Evolutionary conservation across 2,888 invertebrate species (phyloP).

Genomic region (Scaptomyza polygonia): DNA sequence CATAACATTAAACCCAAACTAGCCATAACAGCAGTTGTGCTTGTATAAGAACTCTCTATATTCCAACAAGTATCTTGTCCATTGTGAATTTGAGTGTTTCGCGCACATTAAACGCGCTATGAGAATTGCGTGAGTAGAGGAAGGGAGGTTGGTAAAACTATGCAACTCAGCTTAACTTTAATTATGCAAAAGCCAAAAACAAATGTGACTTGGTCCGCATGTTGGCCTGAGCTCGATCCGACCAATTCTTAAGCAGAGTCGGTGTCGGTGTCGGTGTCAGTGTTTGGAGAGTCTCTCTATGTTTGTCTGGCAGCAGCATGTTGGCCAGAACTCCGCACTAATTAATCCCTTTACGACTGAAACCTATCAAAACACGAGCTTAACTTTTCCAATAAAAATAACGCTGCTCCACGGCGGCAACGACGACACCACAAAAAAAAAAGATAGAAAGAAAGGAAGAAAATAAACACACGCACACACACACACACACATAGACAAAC

Average conservation of each 20-base stretch:
- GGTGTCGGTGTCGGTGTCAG: conserved; percentile 9
- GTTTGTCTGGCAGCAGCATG: conserved; percentile 54
- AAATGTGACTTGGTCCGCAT: conserved; percentile 55
- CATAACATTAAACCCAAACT: conserved; percentile 1
- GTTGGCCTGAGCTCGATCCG: conserved; percentile 23
- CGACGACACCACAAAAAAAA: conserved; percentile 45
- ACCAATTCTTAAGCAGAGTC: conserved; percentile 7
- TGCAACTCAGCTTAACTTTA: conserved; percentile 71
- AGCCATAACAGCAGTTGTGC: background rate
- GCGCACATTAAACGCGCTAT: conserved; percentile 22
- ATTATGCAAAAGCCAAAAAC: conserved; percentile 67
- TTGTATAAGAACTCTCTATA: background rate
- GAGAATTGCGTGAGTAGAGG: background rate
- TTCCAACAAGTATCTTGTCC: conserved; percentile 16
- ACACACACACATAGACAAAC: conserved; percentile 27
- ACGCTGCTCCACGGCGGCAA: conserved; percentile 57
- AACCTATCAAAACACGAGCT: conserved; percentile 83
- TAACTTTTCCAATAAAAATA: conserved; percentile 83
- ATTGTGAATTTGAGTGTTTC: conserved; percentile 23
- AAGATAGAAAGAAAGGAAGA: conserved; percentile 35
- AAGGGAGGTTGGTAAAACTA: conserved; percentile 22
- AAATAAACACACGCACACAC: conserved; percentile 24
- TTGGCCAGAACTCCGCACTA: conserved; percentile 76
- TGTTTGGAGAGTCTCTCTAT: conserved; percentile 5
- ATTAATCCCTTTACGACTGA: conserved; percentile 82